Evolutionary conservation across 2,113 vertebrate genomes (phyloP).

Genomic region (Atractosteus spatula): DNA sequence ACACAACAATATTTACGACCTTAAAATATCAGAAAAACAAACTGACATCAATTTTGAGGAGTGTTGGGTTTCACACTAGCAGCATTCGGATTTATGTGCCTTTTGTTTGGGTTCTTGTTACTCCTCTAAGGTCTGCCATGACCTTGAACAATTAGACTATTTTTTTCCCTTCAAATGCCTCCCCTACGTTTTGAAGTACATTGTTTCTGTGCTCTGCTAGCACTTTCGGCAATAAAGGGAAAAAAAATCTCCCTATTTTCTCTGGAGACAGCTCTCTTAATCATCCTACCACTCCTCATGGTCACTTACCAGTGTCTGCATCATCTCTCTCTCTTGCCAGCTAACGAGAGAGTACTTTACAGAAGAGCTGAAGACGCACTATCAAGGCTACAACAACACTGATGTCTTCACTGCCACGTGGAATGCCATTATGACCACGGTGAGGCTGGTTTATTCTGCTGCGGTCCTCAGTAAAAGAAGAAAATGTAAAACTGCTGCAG

Average conservation of each 20-base stretch:
- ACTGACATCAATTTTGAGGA: too few relatives aligned
- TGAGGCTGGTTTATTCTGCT: conserved; percentile 53
- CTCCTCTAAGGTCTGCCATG: too few relatives aligned
- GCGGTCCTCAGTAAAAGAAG: neutral
- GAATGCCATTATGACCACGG: conserved; percentile 92
- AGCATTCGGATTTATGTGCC: too few relatives aligned
- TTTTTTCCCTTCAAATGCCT: too few relatives aligned
- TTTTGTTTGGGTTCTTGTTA: too few relatives aligned
- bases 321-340: conserved; percentile 51
- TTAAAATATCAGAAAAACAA: too few relatives aligned
- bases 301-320: neutral
- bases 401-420: conserved; percentile 83
- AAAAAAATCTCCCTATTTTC: conserved; percentile 10
- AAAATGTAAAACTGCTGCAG: neutral
- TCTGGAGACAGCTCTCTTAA: conserved; percentile 1
- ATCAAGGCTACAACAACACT: conserved; percentile 77
- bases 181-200: too few relatives aligned
- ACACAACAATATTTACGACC: too few relatives aligned
- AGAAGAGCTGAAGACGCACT: conserved; percentile 82
- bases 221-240: neutral
- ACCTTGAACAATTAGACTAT: too few relatives aligned
- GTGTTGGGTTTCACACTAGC: too few relatives aligned
- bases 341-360: conserved; percentile 88
- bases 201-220: neutral
- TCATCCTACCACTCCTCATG: too few relatives aligned